Evolutionary conservation across 2,888 invertebrate species (phyloP).

Genomic region (Ormyrus nitidulus): DNA sequence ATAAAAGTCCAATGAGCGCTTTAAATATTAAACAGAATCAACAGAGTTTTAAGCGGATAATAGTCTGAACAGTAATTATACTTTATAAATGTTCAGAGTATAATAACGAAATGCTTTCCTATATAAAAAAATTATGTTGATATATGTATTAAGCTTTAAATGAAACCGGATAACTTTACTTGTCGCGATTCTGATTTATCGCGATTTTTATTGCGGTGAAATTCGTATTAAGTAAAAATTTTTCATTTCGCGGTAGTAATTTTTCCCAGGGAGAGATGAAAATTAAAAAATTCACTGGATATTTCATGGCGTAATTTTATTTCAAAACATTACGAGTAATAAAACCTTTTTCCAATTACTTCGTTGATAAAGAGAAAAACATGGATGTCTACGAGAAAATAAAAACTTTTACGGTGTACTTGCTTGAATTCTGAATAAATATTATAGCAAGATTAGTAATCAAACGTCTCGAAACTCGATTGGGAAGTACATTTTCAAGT

Average conservation of each 20-base stretch:
- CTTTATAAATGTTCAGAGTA: neutral
- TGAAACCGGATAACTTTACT: constrained; percentile 3
- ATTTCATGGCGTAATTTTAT: no score
- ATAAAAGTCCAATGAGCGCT: no score
- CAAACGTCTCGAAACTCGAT: neutral
- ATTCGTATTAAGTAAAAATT: neutral
- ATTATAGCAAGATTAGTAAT: neutral
- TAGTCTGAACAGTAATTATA: constrained; percentile 1
- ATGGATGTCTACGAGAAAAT: no score
- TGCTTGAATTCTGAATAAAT: no score
- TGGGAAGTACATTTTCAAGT: constrained; percentile 9
- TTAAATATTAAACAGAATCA: no score
- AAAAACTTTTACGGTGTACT: no score
- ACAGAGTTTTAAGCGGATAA: no score
- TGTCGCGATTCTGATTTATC: constrained; percentile 7
- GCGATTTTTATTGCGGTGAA: neutral
- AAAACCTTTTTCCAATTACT: no score
- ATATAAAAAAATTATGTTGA: constrained; percentile 15
- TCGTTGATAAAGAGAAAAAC: no score
- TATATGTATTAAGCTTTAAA: neutral
- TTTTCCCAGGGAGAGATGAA: no score
- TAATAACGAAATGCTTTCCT: neutral
- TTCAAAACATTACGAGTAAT: no score
- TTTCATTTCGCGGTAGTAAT: neutral
- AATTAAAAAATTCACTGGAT: no score